Base-by-base conservation (phyloP, 2,888 invertebrate genomes). In the Mylabris sibirica region DNA sequence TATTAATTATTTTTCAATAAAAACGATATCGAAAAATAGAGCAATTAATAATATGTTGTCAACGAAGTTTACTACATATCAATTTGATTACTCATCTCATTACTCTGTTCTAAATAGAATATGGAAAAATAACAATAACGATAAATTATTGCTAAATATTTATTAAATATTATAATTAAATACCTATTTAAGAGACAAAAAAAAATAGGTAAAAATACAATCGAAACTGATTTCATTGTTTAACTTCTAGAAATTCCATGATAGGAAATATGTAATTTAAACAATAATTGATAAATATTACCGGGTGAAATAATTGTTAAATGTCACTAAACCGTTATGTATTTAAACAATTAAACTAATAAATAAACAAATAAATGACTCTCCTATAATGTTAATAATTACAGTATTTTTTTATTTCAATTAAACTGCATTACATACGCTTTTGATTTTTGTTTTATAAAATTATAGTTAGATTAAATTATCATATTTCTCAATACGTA, bases 111-210 rank as follows among this genome's bases (percentile, higher is more conserved):
- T 44, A 44, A 44, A 44, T 44, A 44, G 44, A 44, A 8, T 17
- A 44, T 44, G n/a, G 17, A 17, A 44, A 17, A 44, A 44, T 44
- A 44, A 44, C 38, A 38, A 38, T 38, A 44, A 44, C n/a, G 17
- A 44, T 44, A 44, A 44, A 41, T 44, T 44, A n/a, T 44, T 44
- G n/a, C 44, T 44, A 44, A 44, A 44, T 44, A 44, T 44, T 44
- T 44, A 44, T 6, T 44, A 17, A 4, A n/a, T 17, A 44, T 11
- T 14, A 41, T n/a, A 14, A 14, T 14, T 41, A 41, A 41, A 14
- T 41, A 12, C 14, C 38, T 38, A 38, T 38, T 38, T 38, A 3
- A 12, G 14, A 14, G 1, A 30, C 5, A 30, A 30, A 8, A 30
- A 30, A 30, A 30, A 30, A 30, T 30, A 4, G 6, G 6, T 30